Evolutionary conservation across 2,888 invertebrate species (phyloP).

Genomic region (Tetropium fuscum): DNA sequence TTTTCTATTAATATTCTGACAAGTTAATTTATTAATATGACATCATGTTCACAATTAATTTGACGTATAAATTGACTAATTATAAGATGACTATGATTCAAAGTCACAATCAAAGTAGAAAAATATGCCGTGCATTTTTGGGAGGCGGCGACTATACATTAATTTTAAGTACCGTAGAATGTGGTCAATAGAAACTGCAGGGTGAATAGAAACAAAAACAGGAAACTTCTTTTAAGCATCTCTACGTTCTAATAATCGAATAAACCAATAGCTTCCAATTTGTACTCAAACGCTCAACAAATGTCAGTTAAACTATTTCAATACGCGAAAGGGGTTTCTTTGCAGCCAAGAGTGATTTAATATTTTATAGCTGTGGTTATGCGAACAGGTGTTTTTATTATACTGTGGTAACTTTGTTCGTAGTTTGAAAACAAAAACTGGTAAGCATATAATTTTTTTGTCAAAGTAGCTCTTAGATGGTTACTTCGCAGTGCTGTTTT

Average conservation of each 20-base stretch:
- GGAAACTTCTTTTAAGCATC: not conserved
- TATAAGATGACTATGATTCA: too few species aligned
- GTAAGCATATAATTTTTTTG: not conserved
- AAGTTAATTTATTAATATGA: too few species aligned
- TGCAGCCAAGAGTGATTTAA: not conserved
- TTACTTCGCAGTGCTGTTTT: not conserved
- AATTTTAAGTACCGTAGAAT: too few species aligned
- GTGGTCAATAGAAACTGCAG: not conserved
- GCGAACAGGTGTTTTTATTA: not conserved
- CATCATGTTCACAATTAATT: too few species aligned
- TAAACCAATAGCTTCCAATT: not conserved
- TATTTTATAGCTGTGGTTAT: not conserved
- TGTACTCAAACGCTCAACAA: not conserved
- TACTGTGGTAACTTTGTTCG: not conserved
- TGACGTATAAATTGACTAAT: too few species aligned
- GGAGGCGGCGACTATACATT: too few species aligned
- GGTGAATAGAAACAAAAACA: not conserved
- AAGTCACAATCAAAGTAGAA: too few species aligned
- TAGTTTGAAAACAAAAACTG: not conserved
- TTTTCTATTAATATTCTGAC: too few species aligned
- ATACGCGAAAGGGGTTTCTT: not conserved
- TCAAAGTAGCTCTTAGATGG: not conserved
- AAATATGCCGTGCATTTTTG: too few species aligned
- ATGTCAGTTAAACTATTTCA: not conserved
- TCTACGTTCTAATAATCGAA: not conserved